Evolutionary conservation across 2,113 vertebrate genomes (phyloP), one percentile per base, ranked within the genome.

Genomic region (Thamnaconus septentrionalis): DNA sequence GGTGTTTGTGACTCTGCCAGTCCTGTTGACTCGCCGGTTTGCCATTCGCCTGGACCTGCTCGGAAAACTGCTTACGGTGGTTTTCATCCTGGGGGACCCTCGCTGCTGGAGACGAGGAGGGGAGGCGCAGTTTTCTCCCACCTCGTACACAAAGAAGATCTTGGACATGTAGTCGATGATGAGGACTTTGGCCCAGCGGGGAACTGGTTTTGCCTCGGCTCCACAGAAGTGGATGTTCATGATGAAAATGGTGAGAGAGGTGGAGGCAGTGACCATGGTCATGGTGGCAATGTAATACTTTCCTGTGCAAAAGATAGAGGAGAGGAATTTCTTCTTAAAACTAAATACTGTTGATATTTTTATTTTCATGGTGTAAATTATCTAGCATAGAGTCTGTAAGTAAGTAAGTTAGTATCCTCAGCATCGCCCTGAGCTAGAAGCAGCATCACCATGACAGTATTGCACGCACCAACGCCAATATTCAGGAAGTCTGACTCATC

Each of bases 171-270:
- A 97, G 81, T 95, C 95, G 71, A 99, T 91, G 83, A 99, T 96
- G 80, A 99, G 86, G 57, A 98, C 94, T 67, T 93, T 94, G 31
- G 96, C 96, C 97, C 97, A 99, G 2, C 83, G 92, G 0, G 97
- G 97, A 48, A 99, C 96, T 1, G 97, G 96, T 76, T 93, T 96
- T 75, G 97, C 96, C 80, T 98, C 97, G 0, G 95, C 92, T 10
- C 97, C 96, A 12, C 96, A 99, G 66, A 97, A 96, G 75, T 99
- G 97, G 61, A 99, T 94, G 59, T 99, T 98, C 97, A 99, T 99
- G 79, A 98, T 96, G 87, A 99, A 97, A 80, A 99, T 99, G 5
- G 96, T 98, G 84, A 98, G 47, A 0, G 96, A 91, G 0, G 97
- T 98, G 64, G 97, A 99, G 18, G 96, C 97, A 6, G 97, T 98